Evolutionary conservation across 2,888 invertebrate species (phyloP).

Genomic region (Campoplex capitator): DNA sequence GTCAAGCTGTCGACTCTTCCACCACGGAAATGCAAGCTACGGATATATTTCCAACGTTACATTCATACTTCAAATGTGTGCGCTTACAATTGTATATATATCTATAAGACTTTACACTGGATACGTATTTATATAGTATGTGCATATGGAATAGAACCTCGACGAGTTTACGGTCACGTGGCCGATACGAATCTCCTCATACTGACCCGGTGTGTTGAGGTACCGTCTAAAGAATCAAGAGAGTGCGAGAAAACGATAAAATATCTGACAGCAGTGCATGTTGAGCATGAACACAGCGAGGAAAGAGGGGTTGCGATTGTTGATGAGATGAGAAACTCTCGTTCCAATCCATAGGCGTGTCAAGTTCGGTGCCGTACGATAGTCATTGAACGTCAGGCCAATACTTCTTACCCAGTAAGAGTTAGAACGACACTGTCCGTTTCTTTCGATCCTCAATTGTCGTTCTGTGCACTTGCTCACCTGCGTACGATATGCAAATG

Average conservation of each 20-base stretch:
- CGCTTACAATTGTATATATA: conserved; percentile 19
- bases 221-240: conserved; percentile 27
- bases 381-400: conserved; percentile 20
- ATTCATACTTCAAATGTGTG: background rate
- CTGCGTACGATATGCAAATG: background rate
- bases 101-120: conserved; percentile 12
- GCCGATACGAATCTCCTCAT: conserved; percentile 64
- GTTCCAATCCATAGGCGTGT: conserved; percentile 36
- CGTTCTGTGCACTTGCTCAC: background rate
- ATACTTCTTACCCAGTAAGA: conserved; percentile 24
- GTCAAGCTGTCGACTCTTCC: conserved; percentile 84
- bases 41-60: conserved; percentile 43
- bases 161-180: conserved; percentile 65
- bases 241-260: conserved; percentile 66
- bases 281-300: conserved; percentile 10
- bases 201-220: conserved; percentile 29
- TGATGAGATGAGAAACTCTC: conserved; percentile 46
- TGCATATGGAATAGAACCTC: conserved; percentile 52
- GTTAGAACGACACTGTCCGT: conserved; percentile 22
- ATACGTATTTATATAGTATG: conserved; percentile 21
- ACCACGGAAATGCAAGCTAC: conserved; percentile 67
- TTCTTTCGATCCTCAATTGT: conserved; percentile 14
- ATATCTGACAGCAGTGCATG: conserved; percentile 6
- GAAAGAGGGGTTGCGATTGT: conserved; percentile 26
- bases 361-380: conserved; percentile 9